Evolutionary conservation across 2,888 invertebrate genomes (phyloP).

Genomic region (Thysanoteuthis rhombus): DNA sequence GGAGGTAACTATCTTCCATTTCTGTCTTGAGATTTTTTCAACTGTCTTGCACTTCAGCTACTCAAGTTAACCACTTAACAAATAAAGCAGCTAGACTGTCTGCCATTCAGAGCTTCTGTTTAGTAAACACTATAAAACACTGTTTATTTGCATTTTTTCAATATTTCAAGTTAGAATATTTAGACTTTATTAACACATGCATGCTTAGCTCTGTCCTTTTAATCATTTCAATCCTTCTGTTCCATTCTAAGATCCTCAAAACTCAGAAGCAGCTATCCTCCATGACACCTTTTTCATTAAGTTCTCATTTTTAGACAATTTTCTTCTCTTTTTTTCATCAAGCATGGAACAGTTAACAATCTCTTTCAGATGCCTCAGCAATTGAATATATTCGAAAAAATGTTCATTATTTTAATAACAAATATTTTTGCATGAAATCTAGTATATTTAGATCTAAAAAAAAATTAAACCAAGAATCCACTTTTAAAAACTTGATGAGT

Average conservation of each 20-base stretch:
- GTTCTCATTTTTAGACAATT: neutral
- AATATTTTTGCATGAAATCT: neutral
- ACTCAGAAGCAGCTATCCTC: neutral
- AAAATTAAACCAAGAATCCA: neutral
- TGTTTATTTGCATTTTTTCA: constrained; percentile 27
- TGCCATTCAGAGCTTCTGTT: constrained; percentile 27
- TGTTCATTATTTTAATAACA: neutral
- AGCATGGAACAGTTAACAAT: neutral
- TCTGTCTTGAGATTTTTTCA: constrained; percentile 20
- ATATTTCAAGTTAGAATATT: constrained; percentile 19
- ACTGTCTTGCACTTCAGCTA: constrained; percentile 29
- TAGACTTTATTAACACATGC: constrained; percentile 25
- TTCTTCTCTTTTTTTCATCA: neutral
- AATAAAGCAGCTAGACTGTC: neutral
- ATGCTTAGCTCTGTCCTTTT: constrained; percentile 13
- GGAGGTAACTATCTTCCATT: constrained; percentile 31
- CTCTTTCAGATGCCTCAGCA: neutral
- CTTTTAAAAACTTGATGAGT: neutral
- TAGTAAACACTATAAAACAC: constrained; percentile 29
- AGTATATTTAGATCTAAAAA: neutral
- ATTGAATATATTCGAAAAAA: neutral
- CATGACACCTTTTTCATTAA: neutral
- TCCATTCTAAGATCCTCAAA: neutral
- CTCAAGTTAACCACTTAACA: neutral
- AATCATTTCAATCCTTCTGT: neutral